Percentiles rank a stretch among this genome's conserved stretches.
Evolutionary conservation across 2,113 vertebrate species (phyloP).

Genomic region (Thunnus maccoyii): DNA sequence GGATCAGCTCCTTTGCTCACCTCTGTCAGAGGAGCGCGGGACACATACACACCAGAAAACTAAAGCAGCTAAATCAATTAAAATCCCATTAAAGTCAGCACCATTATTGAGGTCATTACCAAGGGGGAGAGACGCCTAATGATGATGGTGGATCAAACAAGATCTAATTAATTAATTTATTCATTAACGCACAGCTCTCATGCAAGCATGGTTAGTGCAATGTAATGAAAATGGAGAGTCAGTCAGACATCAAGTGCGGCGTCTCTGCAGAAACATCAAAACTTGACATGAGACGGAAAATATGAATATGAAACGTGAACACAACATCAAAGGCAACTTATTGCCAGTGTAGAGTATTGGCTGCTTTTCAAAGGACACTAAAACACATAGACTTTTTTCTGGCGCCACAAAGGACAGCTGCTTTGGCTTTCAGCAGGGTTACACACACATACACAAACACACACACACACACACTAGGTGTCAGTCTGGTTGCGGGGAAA

Average conservation of each 20-base stretch:
- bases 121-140: slow-evolving; percentile 61
- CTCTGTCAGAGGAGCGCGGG: slow-evolving; percentile 22
- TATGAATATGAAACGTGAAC: slow-evolving; percentile 68
- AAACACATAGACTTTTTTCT: slow-evolving; percentile 44
- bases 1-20: slow-evolving; percentile 44
- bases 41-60: slow-evolving; percentile 46
- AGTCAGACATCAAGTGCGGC: slow-evolving; percentile 44
- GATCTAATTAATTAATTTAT: slow-evolving; percentile 83
- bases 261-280: slow-evolving; percentile 61
- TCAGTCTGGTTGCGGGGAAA: slow-evolving; percentile 48
- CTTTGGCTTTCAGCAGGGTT: slow-evolving; percentile 9
- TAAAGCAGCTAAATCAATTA: slow-evolving; percentile 81
- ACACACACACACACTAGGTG: slow-evolving; percentile 46
- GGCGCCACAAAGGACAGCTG: slow-evolving; percentile 20
- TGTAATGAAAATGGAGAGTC: slow-evolving; percentile 56
- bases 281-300: slow-evolving; percentile 66
- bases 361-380: slow-evolving; percentile 63
- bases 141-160: slow-evolving; percentile 81
- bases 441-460: neutral
- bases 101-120: slow-evolving; percentile 82
- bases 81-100: slow-evolving; percentile 80
- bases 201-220: slow-evolving; percentile 50
- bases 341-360: slow-evolving; percentile 49
- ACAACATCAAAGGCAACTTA: slow-evolving; percentile 65
- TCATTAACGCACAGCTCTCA: slow-evolving; percentile 66